Base-by-base conservation (phyloP, 2,888 invertebrate genomes). In the Scaptodrosophila latifasciaeformis region DNA sequence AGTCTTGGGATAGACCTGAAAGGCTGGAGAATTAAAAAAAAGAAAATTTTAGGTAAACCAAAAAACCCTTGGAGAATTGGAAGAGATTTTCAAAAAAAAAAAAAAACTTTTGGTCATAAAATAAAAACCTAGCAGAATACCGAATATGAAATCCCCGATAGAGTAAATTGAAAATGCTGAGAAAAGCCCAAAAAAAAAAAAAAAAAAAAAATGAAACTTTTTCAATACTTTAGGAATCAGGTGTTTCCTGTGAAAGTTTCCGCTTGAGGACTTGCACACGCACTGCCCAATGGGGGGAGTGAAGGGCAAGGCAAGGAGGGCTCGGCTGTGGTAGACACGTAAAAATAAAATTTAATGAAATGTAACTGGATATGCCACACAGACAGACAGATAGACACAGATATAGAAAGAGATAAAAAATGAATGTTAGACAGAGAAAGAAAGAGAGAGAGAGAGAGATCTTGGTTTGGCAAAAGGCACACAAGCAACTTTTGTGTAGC, bases 161-260 rank as follows among this genome's bases (percentile, higher is more conserved):
- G n/a, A n/a, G n/a, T n/a, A n/a, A 50, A 27, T 35, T 50, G 35
- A 35, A 42, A 51, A n/a, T n/a, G n/a, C n/a, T n/a, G n/a, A n/a
- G n/a, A n/a, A n/a, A n/a, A n/a, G n/a, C n/a, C n/a, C n/a, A n/a
- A 40, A 24, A 47, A 29, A 27, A 15, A 19, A 30, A 9, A 30
- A n/a, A 21, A 45, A 35, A 24, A 51, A 47, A 52, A 59, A 65
- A 60, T 57, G 46, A 65, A 72, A 75, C 62, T 76, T 76, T 76
- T 76, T 80, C 75, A 76, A 76, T 76, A 76, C 80, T 76, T 76
- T 80, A 77, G 75, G 75, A 76, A 76, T 76, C 75, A 76, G 75
- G 75, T 76, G 75, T 80, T 76, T 76, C 80, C 75, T 80, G 75
- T 76, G 78, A 78, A 76, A 76, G 78, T 80, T 76, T 80, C 78